phyloP scores from a whole-genome alignment of 2,888 invertebrate species.

The Eupithecia subfuscata region DNA sequence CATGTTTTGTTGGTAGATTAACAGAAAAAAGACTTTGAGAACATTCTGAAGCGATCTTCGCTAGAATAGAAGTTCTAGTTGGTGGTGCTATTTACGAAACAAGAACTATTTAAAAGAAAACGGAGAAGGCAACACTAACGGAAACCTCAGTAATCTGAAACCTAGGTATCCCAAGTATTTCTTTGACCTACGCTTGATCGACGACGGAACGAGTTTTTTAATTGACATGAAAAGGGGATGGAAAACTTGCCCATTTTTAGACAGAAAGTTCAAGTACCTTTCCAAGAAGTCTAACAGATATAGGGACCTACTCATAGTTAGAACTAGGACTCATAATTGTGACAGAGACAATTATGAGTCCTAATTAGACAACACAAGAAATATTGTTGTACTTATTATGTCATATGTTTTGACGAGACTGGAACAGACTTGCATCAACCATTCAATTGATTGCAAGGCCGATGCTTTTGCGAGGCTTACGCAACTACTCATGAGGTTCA shows the following conservation, averaged over 20 bases:
- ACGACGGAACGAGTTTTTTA: constrained; percentile 20
- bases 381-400: constrained; percentile 1
- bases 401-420: constrained; percentile 7
- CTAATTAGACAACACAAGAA: background rate
- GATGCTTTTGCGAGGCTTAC: constrained; percentile 2
- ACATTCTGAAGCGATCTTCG: background rate
- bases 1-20: background rate
- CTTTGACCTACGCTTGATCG: constrained; percentile 29
- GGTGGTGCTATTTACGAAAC: no score
- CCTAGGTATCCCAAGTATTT: constrained; percentile 29
- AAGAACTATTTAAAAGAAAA: background rate
- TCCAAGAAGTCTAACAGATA: background rate
- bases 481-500: constrained; percentile 7
- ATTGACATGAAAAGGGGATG: constrained; percentile 19
- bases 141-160: constrained; percentile 32
- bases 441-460: constrained; percentile 18
- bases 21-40: background rate
- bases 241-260: background rate
- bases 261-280: background rate
- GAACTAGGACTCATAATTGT: no score
- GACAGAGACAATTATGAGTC: background rate
- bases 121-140: constrained; percentile 22
- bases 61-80: no score
- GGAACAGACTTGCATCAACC: constrained; percentile 10
- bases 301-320: background rate